phyloP scores from a whole-genome alignment of 2,113 vertebrate species.

The Murina feae region DNA sequence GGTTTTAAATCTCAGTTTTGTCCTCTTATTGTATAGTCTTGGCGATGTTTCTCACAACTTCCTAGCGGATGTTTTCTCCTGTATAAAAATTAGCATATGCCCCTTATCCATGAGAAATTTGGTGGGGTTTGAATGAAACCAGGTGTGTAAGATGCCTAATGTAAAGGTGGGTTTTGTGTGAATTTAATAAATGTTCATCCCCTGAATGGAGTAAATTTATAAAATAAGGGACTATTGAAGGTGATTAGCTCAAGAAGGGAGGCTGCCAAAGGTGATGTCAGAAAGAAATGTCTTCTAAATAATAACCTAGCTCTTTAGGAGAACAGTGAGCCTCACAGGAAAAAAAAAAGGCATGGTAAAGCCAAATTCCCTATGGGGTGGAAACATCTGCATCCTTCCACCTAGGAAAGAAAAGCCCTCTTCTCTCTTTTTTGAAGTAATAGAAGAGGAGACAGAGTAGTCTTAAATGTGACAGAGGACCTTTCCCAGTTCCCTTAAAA shows the following conservation, averaged over 20 bases:
- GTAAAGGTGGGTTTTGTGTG: not conserved
- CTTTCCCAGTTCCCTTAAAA: not conserved
- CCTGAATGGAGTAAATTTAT: not conserved
- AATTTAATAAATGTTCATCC: not conserved
- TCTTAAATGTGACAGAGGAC: not conserved
- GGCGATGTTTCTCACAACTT: not conserved
- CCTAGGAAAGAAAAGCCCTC: not conserved
- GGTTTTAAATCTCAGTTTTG: not conserved
- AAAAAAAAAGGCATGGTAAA: not conserved
- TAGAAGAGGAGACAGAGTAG: not conserved
- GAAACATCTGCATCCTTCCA: not conserved
- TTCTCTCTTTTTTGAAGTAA: not conserved
- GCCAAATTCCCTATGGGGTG: not conserved
- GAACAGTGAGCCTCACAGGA: not conserved
- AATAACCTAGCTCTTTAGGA: not conserved
- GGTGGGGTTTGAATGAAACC: not conserved
- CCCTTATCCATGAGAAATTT: not conserved
- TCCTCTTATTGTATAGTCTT: not conserved
- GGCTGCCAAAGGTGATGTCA: rapidly evolving
- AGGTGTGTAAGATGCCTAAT: not conserved
- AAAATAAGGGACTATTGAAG: not conserved
- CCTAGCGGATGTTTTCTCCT: not conserved
- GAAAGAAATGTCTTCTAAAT: not conserved
- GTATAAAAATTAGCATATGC: not conserved
- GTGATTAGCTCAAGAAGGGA: not conserved